Percentiles rank a stretch among this genome's conserved stretches.
phyloP scores from a whole-genome alignment of 2,888 invertebrate species.

The Polyommatus icarus region DNA sequence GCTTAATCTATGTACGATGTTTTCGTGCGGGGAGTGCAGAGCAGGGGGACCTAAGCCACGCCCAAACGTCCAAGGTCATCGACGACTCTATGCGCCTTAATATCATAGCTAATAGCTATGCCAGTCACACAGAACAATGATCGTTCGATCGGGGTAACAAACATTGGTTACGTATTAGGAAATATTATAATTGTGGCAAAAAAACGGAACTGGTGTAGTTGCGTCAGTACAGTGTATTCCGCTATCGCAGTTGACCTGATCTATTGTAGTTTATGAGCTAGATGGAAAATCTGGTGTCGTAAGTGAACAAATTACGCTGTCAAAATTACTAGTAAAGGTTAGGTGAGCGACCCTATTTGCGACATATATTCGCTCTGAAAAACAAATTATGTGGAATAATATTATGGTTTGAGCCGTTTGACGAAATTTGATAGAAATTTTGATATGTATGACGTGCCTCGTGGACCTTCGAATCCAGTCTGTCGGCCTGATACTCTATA shows the following conservation, averaged over 20 bases:
- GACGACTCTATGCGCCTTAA: too few relatives aligned
- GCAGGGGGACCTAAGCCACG: too few relatives aligned
- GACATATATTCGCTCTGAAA: background rate
- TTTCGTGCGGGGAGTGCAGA: too few relatives aligned
- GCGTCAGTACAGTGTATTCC: conserved; percentile 8
- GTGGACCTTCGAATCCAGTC: too few relatives aligned
- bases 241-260: conserved; percentile 23
- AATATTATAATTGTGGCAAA: conserved; percentile 28
- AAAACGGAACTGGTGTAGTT: conserved; percentile 18
- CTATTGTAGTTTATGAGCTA: conserved; percentile 22
- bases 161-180: conserved; percentile 27
- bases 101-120: too few relatives aligned
- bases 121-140: background rate
- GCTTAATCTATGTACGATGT: too few relatives aligned
- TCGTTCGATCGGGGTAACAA: background rate
- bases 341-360: background rate
- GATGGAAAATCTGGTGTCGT: background rate
- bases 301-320: background rate
- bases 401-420: too few relatives aligned
- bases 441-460: too few relatives aligned
- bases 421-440: too few relatives aligned
- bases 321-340: background rate
- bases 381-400: background rate
- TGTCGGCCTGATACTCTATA: too few relatives aligned
- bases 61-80: too few relatives aligned